These are phyloP conservation scores for Coendou prehensilis DNA, from an alignment of 2,797 vertebrate genomes.

Conservation along the genomic window DNA sequence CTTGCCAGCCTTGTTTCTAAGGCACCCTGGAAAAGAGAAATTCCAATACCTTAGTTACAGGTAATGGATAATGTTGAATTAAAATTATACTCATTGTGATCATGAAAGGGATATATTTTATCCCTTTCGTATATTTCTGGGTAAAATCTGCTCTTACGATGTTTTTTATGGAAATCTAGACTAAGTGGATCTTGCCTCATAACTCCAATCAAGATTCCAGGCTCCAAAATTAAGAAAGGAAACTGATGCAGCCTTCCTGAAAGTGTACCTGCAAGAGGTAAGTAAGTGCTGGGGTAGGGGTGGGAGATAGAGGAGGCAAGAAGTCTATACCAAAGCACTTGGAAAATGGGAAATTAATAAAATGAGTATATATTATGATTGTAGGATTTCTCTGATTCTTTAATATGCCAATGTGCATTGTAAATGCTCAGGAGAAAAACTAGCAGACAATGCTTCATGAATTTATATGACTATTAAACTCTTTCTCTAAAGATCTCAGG, in stretches of 20 bases:
- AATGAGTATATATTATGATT: neutral
- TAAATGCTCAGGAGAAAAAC: neutral
- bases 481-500: neutral
- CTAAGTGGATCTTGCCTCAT: neutral
- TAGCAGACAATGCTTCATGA: neutral
- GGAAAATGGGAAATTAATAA: neutral
- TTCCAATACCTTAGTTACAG: neutral
- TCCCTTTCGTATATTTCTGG: neutral
- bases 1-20: neutral
- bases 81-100: neutral
- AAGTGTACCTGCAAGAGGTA: neutral
- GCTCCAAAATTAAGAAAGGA: neutral
- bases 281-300: neutral
- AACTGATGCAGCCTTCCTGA: neutral
- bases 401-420: no score
- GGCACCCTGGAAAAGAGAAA: neutral
- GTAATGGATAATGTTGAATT: neutral
- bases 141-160: neutral
- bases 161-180: neutral
- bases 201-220: neutral
- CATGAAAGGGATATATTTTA: neutral
- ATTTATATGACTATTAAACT: neutral
- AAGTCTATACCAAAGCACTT: neutral
- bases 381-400: neutral
- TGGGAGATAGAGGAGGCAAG: neutral